These are phyloP conservation scores for Beaufortia kweichowensis DNA, from an alignment of 2,113 vertebrate genomes.

Conservation along the genomic window DNA sequence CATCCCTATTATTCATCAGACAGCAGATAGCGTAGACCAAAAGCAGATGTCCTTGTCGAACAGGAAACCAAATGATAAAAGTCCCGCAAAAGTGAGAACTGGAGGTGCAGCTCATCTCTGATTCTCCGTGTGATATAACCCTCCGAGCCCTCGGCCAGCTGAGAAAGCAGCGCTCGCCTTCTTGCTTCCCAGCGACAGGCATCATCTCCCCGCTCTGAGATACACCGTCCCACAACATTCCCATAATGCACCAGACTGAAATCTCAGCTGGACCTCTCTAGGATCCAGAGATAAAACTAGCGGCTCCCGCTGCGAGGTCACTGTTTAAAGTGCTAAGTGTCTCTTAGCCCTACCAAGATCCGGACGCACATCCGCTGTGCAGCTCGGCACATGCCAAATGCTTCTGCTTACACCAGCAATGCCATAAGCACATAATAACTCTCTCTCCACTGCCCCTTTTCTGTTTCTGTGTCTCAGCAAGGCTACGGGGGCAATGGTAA, in stretches of 20 bases:
- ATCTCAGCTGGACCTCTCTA: slow-evolving; percentile 6
- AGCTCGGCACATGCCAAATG: slow-evolving; percentile 62
- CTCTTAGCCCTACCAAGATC: slow-evolving; percentile 31
- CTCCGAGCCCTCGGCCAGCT: slow-evolving; percentile 71
- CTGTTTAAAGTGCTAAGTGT: slow-evolving; percentile 14
- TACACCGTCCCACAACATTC: slow-evolving; percentile 59
- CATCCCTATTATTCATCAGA: slow-evolving; percentile 62
- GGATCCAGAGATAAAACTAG: not conserved
- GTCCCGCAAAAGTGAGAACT: slow-evolving; percentile 50
- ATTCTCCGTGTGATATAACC: slow-evolving; percentile 68
- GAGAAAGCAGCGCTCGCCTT: slow-evolving; percentile 69
- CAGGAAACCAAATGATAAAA: slow-evolving; percentile 49
- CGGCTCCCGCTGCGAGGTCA: not conserved
- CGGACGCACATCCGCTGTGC: slow-evolving; percentile 62
- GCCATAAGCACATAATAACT: slow-evolving; percentile 69
- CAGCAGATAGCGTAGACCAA: slow-evolving; percentile 11
- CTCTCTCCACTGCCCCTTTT: slow-evolving; percentile 40
- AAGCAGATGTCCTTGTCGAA: slow-evolving; percentile 58
- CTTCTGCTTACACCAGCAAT: slow-evolving; percentile 60
- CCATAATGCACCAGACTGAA: slow-evolving; percentile 44
- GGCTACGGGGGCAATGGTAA: slow-evolving; percentile 60
- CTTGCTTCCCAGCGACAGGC: slow-evolving; percentile 54
- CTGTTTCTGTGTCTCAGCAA: slow-evolving; percentile 36
- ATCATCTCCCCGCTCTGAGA: slow-evolving; percentile 63
- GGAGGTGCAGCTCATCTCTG: slow-evolving; percentile 59